phyloP scores from a whole-genome alignment of 1,140 invertebrate species.

The Calosoma granatense region DNA sequence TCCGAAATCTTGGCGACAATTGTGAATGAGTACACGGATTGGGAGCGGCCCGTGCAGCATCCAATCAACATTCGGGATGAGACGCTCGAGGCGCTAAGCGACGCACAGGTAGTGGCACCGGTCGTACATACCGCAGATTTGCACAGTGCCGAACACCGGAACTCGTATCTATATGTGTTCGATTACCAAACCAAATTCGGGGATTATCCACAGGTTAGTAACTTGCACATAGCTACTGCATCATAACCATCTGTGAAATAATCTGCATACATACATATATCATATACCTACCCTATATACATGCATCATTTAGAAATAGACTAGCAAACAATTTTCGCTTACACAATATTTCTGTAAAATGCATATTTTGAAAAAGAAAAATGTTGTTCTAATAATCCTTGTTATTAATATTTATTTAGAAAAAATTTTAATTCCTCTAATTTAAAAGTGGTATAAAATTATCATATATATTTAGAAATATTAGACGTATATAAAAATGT shows the following conservation, averaged over 20 bases:
- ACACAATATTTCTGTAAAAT: too few species aligned
- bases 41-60: conserved; percentile 88
- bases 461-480: too few species aligned
- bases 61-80: conserved; percentile 89
- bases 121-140: conserved; percentile 84
- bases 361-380: too few species aligned
- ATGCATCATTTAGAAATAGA: too few species aligned
- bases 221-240: not conserved
- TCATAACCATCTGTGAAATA: too few species aligned
- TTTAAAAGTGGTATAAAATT: too few species aligned
- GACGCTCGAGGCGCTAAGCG: conserved; percentile 85
- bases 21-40: conserved; percentile 96
- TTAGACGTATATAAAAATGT: too few species aligned
- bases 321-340: too few species aligned
- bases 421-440: too few species aligned
- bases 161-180: conserved; percentile 87
- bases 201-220: conserved; percentile 77
- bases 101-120: conserved; percentile 88
- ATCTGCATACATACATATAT: not conserved
- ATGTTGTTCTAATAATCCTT: too few species aligned
- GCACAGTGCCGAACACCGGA: conserved; percentile 71
- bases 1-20: conserved; percentile 77
- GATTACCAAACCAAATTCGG: conserved; percentile 89
- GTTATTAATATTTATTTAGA: too few species aligned
- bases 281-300: too few species aligned